Conservation (phyloP, 2,113 vertebrate species). For the Leucopsar rothschildi region DNA sequence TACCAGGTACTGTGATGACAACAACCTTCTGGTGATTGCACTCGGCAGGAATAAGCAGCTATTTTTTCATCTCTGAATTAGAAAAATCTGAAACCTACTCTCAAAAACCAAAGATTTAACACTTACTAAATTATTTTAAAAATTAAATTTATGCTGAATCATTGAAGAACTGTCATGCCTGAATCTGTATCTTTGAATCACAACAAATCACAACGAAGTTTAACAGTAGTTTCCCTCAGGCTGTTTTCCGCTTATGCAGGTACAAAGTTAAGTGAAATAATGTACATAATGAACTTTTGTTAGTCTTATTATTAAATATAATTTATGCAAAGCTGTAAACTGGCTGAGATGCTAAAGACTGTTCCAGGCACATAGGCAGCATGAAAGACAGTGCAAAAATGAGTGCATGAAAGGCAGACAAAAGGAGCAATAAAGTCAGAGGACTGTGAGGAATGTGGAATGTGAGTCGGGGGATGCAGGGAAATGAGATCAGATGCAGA, state of each 20-base stretch:
- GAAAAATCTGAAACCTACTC: background rate
- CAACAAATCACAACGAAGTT: constrained; percentile 46
- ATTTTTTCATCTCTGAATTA: background rate
- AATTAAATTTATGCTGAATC: background rate
- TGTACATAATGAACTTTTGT: constrained; percentile 66
- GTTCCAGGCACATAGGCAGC: constrained; percentile 65
- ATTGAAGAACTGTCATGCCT: background rate
- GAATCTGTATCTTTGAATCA: constrained; percentile 41
- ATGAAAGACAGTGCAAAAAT: constrained; percentile 69
- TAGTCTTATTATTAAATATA: constrained; percentile 69
- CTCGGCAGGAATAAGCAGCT: background rate
- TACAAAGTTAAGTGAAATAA: constrained; percentile 66
- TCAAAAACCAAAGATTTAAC: background rate
- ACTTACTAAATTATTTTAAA: background rate
- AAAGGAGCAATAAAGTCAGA: constrained; percentile 68
- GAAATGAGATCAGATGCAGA: constrained; percentile 38
- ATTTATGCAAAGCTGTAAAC: constrained; percentile 70
- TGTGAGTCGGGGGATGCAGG: constrained; percentile 24
- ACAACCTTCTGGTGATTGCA: accelerated
- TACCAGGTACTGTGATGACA: background rate
- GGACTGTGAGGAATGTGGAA: constrained; percentile 63
- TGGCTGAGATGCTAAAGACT: constrained; percentile 65
- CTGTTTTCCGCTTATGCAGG: constrained; percentile 38
- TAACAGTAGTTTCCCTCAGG: constrained; percentile 26
- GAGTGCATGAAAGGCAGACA: constrained; percentile 62